Evolutionary conservation across 1,140 invertebrate species (phyloP), one percentile per base, ranked within the genome.

Genomic region (Centruroides sculpturatus): DNA sequence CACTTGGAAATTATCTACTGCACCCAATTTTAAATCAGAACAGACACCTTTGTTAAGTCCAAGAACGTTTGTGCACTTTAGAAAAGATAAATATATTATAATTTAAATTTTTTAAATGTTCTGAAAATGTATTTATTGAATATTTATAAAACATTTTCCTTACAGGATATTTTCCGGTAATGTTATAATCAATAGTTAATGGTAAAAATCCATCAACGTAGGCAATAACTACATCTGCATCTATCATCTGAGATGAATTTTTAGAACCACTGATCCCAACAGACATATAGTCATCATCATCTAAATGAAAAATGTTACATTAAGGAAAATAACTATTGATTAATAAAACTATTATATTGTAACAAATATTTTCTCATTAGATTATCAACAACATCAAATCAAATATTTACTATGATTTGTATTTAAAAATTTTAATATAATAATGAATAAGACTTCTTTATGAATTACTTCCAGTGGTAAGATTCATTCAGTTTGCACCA

Each of bases 281-380:
- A 1, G 88, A 83, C 72, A 93, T 85, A 69, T 92, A 94, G 70
- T 93, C 86, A 68, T 90, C 84, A 62, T 88, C 84, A 10, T 79
- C 75, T 46, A 59, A 35, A 41, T 41, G 8, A 41, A 2, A 41
- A 41, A 41, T 41, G 3, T 41, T 23, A 23, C 23, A 23, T 23
- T 23, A 23, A 23, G 23, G 23, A 23, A 23, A 23, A 23, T 23
- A 23, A 23, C 23, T 23, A 23, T 23, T 23, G 23, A 23, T 1
- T 23, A 23, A 23, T 1, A 23, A 23, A 23, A 23, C 1, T 23
- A 23, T 23, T 23, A 23, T 23, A 23, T 23, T 2, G 2, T 23
- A 23, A 23, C 23, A 23, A 23, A 23, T 23, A 23, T 23, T 23
- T 23, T 23, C 23, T 23, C 23, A 23, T 23, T 23, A 23, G 23